Evolutionary conservation across 1,140 invertebrate species (phyloP), one percentile per base, ranked within the genome.

Genomic region (Psilanteris sp.): DNA sequence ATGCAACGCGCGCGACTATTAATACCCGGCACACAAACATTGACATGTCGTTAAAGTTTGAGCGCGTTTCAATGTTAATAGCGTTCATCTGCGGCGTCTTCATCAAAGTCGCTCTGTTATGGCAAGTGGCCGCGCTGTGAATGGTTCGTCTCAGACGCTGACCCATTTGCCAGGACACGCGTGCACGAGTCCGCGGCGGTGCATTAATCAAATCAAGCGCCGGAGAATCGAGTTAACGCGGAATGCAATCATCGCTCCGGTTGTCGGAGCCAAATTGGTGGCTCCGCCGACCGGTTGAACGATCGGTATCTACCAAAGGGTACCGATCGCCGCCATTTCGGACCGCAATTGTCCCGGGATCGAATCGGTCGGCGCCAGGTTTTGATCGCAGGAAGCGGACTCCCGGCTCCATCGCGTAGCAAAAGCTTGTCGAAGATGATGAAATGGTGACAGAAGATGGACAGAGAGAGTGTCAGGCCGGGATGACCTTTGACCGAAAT

Each of bases 101-200:
- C 20, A 71, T 50, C 36, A 48, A 36, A 46, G 55, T 48, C 16
- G 22, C 39, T 61, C 54, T 54, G 43, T 71, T 54, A 61, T 77
- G 50, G 15, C 44, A 39, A 34, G 39, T 26, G n/a, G n/a, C 50
- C 66, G 52, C 57, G 68, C 73, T 76, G 46, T 62, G 52, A 79
- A 79, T 44, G 64, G 52, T 55, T 66, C 62, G 80, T 57, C 59
- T 78, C 72, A 73, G 66, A n/a, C 66, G 43, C 41, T 57, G 82
- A 81, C 77, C 82, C 81, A 83, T 78, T 81, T 82, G 59, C 70
- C 32, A 36, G n/a, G 41, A 29, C 10, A 18, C 9, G 29, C 26
- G 46, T 43, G 22, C 26, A 57, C 15, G 18, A 43, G 41, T 36
- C 50, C 48, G 41, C 20, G 59, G 59, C 22, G 66, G 61, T 15